Evolutionary conservation across 2,888 invertebrate genomes (phyloP).

Genomic region (Zhuqinia jingwanae): DNA sequence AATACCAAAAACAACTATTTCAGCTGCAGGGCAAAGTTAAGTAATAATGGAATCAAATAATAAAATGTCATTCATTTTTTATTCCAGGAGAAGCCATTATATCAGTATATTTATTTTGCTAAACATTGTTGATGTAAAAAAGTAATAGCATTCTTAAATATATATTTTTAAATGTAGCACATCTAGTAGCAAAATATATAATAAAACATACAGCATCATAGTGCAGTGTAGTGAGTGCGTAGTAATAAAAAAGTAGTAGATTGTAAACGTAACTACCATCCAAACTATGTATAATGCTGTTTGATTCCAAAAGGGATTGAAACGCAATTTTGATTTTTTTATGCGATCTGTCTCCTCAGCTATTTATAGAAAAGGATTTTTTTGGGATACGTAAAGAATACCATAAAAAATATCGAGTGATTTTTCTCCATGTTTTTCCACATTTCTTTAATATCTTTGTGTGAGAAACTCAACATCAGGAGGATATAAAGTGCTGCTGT

Average conservation of each 20-base stretch:
- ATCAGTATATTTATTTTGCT: not conserved
- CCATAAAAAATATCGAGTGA: not conserved
- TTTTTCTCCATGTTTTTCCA: not conserved
- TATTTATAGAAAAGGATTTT: not conserved
- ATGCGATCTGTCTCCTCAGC: not conserved
- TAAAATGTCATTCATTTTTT: not conserved
- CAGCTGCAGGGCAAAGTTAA: not conserved
- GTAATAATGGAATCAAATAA: constrained; percentile 14
- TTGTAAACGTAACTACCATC: too few species aligned
- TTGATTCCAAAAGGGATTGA: not conserved
- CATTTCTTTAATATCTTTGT: too few species aligned
- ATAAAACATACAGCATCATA: too few species aligned
- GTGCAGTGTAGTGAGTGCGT: too few species aligned
- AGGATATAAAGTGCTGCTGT: not conserved
- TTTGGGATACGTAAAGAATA: not conserved
- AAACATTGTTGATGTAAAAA: not conserved
- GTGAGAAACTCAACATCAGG: constrained; percentile 9
- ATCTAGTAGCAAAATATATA: too few species aligned
- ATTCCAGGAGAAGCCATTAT: not conserved
- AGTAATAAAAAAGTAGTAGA: not conserved
- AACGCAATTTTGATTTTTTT: constrained; percentile 18
- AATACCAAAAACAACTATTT: too few species aligned
- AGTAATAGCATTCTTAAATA: not conserved
- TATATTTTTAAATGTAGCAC: too few species aligned
- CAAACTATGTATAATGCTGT: not conserved